Evolutionary conservation across 2,888 invertebrate genomes (phyloP).

Genomic region (Nasonovia ribisnigri): DNA sequence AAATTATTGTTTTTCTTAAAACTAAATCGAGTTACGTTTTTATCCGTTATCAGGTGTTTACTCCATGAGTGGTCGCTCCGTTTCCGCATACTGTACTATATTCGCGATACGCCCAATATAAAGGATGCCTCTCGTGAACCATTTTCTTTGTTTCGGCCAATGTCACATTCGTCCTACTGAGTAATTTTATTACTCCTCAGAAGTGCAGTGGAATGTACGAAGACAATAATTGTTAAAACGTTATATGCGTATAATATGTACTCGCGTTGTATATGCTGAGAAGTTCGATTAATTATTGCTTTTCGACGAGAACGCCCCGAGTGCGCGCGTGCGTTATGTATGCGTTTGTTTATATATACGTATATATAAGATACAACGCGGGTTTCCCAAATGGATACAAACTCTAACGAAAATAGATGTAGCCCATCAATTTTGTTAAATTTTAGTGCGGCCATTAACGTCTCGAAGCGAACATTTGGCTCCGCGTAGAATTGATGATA

Average conservation of each 20-base stretch:
- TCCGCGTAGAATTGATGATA: conserved; percentile 44
- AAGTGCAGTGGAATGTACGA: background rate
- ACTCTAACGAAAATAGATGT: conserved; percentile 60
- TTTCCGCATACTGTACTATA: background rate
- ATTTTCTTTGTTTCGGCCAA: background rate
- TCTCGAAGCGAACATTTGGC: conserved; percentile 36
- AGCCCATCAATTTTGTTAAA: conserved; percentile 60
- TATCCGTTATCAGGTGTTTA: background rate
- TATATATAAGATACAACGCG: conserved; percentile 27
- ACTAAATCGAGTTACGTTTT: background rate
- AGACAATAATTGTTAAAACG: background rate
- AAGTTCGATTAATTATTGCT: conserved; percentile 51
- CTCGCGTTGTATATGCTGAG: background rate
- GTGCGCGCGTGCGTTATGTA: background rate
- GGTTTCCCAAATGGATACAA: conserved; percentile 47
- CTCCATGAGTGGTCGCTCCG: background rate
- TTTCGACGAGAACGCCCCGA: background rate
- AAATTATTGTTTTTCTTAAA: background rate
- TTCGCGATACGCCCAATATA: background rate
- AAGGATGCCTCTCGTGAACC: background rate
- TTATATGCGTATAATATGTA: background rate
- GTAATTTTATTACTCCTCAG: background rate
- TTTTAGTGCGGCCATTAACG: conserved; percentile 58
- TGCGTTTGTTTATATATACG: background rate
- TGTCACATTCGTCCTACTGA: background rate